Conservation (phyloP, 2,888 invertebrate genomes). For the Andrena haemorrhoa region DNA sequence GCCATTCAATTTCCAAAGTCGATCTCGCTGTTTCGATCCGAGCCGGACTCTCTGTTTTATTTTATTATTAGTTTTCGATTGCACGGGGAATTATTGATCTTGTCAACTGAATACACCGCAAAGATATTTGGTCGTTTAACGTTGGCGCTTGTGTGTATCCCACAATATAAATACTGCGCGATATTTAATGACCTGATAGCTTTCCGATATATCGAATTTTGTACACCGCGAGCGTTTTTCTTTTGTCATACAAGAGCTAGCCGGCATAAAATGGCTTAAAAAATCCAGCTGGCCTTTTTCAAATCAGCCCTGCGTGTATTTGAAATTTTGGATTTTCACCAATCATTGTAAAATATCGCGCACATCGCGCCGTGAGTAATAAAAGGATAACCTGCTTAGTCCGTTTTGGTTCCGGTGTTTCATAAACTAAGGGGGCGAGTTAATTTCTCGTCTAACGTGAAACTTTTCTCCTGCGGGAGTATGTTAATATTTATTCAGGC, state of each 20-base stretch:
- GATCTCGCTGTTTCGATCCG: constrained; percentile 16
- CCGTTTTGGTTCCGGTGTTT: not conserved
- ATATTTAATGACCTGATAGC: constrained; percentile 35
- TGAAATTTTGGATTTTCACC: not conserved
- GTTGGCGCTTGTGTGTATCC: not conserved
- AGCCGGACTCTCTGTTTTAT: constrained; percentile 3
- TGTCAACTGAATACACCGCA: constrained; percentile 11
- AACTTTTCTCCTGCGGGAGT: not conserved
- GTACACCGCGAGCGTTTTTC: constrained; percentile 1
- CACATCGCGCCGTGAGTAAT: constrained; percentile 17
- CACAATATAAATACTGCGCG: constrained; percentile 22
- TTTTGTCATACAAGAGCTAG: constrained; percentile 1
- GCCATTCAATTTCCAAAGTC: constrained; percentile 29
- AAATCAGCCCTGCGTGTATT: constrained; percentile 8
- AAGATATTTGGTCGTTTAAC: constrained; percentile 37
- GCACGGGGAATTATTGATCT: constrained; percentile 20
- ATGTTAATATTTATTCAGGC: not conserved
- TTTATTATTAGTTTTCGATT: constrained; percentile 33
- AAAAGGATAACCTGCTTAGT: not conserved
- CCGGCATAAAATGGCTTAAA: constrained; percentile 12
- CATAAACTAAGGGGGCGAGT: not conserved
- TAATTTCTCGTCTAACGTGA: not conserved
- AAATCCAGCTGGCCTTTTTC: not conserved
- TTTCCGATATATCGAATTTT: constrained; percentile 28
- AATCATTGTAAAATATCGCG: not conserved